Percentiles rank a stretch among this genome's conserved stretches.
phyloP scores from a whole-genome alignment of 2,797 vertebrate genomes.

The Simalia tracyae region DNA sequence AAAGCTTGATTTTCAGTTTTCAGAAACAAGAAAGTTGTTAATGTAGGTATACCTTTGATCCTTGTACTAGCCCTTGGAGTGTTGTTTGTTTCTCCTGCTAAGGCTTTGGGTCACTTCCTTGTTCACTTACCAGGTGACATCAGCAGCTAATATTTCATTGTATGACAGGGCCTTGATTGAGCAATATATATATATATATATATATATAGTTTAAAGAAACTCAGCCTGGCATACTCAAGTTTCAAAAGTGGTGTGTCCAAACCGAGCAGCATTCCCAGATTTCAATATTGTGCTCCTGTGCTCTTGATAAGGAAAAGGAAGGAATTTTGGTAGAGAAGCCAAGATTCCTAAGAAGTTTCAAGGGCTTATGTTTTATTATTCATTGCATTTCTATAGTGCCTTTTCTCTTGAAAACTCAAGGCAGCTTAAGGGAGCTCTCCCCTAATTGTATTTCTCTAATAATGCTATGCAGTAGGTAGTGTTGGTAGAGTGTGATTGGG shows the following conservation, averaged over 20 bases:
- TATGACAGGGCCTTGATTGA: constrained; percentile 10
- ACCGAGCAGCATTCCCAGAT: background rate
- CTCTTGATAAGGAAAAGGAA: background rate
- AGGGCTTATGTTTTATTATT: background rate
- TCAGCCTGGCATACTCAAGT: background rate
- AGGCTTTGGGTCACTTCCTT: background rate
- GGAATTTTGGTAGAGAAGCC: background rate
- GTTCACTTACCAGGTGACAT: constrained; percentile 5
- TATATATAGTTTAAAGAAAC: background rate
- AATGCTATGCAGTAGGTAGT: background rate
- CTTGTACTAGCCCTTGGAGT: background rate
- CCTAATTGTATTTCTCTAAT: background rate
- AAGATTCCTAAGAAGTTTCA: background rate
- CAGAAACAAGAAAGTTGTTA: background rate
- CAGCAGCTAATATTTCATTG: constrained; percentile 13
- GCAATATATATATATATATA: background rate
- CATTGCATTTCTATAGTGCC: background rate
- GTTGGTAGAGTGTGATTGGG: background rate
- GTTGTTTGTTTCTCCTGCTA: background rate
- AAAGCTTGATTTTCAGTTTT: background rate
- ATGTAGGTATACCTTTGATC: background rate
- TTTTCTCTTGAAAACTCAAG: background rate
- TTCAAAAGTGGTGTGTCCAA: background rate
- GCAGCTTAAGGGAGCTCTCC: no score
- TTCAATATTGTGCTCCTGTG: background rate